Conservation (phyloP, 2,113 vertebrate genomes). For the Sinosuthora webbiana region DNA sequence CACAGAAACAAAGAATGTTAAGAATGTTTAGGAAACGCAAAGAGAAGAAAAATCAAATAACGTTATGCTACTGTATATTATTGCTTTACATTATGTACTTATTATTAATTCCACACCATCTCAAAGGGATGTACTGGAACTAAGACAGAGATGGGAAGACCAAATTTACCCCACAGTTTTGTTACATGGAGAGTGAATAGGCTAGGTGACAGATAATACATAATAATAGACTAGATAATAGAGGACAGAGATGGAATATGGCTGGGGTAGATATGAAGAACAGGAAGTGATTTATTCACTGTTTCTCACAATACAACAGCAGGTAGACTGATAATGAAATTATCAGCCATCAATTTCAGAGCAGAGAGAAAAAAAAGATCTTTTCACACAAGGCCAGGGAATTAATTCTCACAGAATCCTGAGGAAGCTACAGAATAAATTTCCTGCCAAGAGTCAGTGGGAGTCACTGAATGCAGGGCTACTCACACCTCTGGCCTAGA, state of each 20-base stretch:
- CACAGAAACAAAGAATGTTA: background rate
- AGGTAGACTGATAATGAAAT: slow-evolving; percentile 8
- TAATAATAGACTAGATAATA: background rate
- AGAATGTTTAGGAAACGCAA: background rate
- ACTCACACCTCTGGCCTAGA: background rate
- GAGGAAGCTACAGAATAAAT: background rate
- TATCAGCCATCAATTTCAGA: slow-evolving; percentile 8
- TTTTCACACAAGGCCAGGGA: background rate
- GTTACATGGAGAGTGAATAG: background rate
- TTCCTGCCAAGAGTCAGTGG: background rate
- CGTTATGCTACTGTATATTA: background rate
- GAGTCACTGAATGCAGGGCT: background rate
- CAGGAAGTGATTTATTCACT: slow-evolving; percentile 3
- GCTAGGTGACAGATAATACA: background rate
- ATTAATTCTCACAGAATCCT: background rate
- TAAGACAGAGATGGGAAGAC: background rate
- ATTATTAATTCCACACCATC: background rate
- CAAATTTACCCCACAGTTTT: background rate
- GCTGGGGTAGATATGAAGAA: background rate
- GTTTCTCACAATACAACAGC: background rate
- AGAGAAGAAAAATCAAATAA: background rate
- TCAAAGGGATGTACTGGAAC: background rate
- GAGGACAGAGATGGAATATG: background rate
- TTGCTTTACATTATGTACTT: background rate
- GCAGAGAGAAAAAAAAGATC: background rate